Base-by-base conservation (phyloP, 23 tunicate genomes). In the Halocynthia roretzi region DNA sequence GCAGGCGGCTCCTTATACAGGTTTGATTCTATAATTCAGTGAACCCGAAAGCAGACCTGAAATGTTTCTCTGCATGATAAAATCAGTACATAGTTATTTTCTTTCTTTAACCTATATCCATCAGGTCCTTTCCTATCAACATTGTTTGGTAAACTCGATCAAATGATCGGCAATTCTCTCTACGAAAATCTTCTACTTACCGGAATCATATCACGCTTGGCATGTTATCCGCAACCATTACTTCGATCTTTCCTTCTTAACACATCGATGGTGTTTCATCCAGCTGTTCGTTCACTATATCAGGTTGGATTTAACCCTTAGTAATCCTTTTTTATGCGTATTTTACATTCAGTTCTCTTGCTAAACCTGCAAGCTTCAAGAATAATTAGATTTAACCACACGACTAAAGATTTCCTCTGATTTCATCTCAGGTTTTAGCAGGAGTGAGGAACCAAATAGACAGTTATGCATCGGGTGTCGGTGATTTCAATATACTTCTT, bases 221-320 rank as follows among this genome's bases (percentile, higher is more conserved):
- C 93, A 0, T 50, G 68, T n/a, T 87, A 83, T 71, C 98, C 93
- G 10, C 98, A 93, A 57, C 98, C 98, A 17, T 76, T 93, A 58
- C 69, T 87, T 51, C 76, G 98, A 12, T 83, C 89, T 11, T 93
- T 93, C 62, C 85, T 93, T 44, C 86, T 93, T 50, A 87, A 93
- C 72, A 93, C 98, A 6, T 83, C 79, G 56, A 81, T 93, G 81
- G 94, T 93, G n/a, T 93, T 93, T 71, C 98, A 93, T 56, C 98
- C 98, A 21, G 79, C 86, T 8, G 98, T 93, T 4, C 65, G 87
- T 5, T 83, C 94, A 10, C 68, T 93, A 22, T 93, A 92, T 67
- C 98, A 92, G 82, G 94, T 82, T 19, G 5, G 12, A 68, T 68
- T n/a, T 4, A 40, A 12, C 55, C 51, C 14, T 69, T 0, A 21